These are phyloP conservation scores for Gopherus evgoodei DNA, from an alignment of 2,113 vertebrate species.

Conservation along the genomic window DNA sequence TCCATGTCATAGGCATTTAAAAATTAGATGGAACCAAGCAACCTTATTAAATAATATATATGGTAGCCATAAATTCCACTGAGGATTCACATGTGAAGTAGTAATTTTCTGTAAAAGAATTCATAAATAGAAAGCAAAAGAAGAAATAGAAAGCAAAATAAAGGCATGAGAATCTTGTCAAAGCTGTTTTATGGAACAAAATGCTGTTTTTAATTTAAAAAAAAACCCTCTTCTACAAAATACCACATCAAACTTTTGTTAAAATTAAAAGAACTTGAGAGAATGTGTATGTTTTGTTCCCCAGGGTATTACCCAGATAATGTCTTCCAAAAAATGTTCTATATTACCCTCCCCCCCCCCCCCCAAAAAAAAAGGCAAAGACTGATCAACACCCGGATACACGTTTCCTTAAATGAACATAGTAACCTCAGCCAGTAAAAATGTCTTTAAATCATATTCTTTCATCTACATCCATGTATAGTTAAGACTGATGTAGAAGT, in stretches of 20 bases:
- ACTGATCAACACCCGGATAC: background rate
- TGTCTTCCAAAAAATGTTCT: background rate
- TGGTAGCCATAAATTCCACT: slow-evolving; percentile 33
- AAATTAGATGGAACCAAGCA: slow-evolving; percentile 47
- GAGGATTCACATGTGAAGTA: slow-evolving; percentile 25
- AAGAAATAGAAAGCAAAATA: background rate
- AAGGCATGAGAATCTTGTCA: background rate
- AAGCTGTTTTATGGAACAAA: background rate
- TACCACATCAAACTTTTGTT: background rate
- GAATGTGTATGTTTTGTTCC: background rate
- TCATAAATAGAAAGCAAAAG: slow-evolving; percentile 56
- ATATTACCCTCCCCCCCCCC: background rate
- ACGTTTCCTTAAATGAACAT: background rate
- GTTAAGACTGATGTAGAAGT: slow-evolving; percentile 54
- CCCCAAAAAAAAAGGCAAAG: background rate
- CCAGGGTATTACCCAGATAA: background rate
- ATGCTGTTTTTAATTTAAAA: background rate
- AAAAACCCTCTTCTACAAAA: background rate
- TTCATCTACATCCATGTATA: slow-evolving; percentile 55
- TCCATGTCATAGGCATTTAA: slow-evolving; percentile 51
- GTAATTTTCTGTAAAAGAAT: slow-evolving; percentile 53
- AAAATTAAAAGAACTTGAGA: background rate
- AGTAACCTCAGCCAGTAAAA: slow-evolving; percentile 43
- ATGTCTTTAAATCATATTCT: slow-evolving; percentile 33
- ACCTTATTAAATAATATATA: slow-evolving; percentile 68